Evolutionary conservation across 2,113 vertebrate species (phyloP).

Genomic region (Misgurnus anguillicaudatus): DNA sequence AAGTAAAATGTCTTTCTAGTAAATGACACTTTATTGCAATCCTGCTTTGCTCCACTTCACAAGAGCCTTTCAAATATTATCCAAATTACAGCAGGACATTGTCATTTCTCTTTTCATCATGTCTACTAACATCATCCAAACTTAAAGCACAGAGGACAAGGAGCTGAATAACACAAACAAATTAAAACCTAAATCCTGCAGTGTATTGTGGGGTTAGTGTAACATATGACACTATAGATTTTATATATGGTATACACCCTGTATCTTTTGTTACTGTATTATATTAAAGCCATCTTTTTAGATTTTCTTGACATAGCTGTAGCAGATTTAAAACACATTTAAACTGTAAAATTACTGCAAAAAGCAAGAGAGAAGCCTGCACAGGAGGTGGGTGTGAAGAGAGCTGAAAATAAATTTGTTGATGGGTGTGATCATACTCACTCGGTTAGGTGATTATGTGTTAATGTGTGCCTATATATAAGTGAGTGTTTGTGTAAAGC

Average conservation of each 20-base stretch:
- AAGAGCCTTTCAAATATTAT: slow-evolving; percentile 8
- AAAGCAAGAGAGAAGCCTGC: not conserved
- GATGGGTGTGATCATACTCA: not conserved
- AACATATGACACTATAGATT: not conserved
- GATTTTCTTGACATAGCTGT: not conserved
- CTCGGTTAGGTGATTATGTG: not conserved
- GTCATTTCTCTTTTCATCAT: not conserved
- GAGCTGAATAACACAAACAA: not conserved
- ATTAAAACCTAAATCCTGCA: not conserved
- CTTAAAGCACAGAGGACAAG: not conserved
- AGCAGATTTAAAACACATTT: not conserved
- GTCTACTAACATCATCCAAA: not conserved
- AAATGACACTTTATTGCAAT: slow-evolving; percentile 14
- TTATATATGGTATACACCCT: not conserved
- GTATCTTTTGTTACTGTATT: not conserved
- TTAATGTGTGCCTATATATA: not conserved
- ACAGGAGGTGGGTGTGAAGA: not conserved
- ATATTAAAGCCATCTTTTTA: not conserved
- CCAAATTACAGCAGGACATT: not conserved
- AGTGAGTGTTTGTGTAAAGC: not conserved
- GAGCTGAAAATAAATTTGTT: slow-evolving; percentile 6
- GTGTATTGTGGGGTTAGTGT: not conserved
- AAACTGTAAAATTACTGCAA: not conserved
- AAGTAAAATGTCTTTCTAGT: not conserved
- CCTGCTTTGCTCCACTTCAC: not conserved